Evolutionary conservation across 2,113 vertebrate species (phyloP), one percentile per base, ranked within the genome.

Genomic region (Chaenogobius annularis): DNA sequence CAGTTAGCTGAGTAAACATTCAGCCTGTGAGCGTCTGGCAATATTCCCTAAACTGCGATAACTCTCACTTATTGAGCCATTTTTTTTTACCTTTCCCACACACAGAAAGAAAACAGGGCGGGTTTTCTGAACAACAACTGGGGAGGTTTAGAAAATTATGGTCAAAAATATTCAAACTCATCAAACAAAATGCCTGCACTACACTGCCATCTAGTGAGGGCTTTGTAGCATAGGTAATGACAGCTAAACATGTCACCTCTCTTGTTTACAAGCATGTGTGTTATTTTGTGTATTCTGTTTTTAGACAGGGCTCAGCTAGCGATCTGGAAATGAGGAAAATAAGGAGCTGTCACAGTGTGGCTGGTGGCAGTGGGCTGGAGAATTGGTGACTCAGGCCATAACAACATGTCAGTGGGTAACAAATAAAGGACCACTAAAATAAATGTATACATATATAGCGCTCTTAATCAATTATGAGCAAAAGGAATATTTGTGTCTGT

Each of bases 181-280:
- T 74, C 77, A 62, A 77, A 75, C 17, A 54, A 59, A 78, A 83
- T 64, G 58, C 50, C 77, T 81, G 69, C 77, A 67, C 84, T 79
- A 86, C 83, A 89, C 88, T 91, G 90, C 91, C 90, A 92, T 90
- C 91, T 92, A 90, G 91, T 88, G 89, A 77, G 66, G 65, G 64
- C 22, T 73, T n/a, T 19, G 17, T 19, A 23, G 9, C 35, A 63
- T 63, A n/a, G 1, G 68, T 31, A 70, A 77, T 80, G 75, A 82
- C 78, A 68, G 68, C 52, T 43, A 43, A 77, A 66, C 55, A 81
- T 47, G 61, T 56, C 61, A 61, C 76, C 56, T 80, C 65, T 54
- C 35, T 62, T 58, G 63, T n/a, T 73, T 78, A 77, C 55, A 81
- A 43, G 61, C 54, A 13, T 72, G 23, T 54, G 0, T 13, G 13